Conservation (phyloP, 1,140 invertebrate species). For the Tenebrio molitor region DNA sequence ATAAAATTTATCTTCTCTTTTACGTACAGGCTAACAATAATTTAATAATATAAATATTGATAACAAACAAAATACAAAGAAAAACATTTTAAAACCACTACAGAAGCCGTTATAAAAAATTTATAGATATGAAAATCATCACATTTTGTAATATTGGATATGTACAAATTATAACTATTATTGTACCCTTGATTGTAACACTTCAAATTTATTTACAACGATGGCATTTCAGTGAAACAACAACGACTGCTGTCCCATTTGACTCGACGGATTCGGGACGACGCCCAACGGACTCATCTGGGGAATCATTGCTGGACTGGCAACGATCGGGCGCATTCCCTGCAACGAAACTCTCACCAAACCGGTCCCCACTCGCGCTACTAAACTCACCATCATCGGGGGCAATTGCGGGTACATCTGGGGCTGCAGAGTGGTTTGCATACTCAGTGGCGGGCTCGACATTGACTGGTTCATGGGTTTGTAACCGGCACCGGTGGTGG, state of each 20-base stretch:
- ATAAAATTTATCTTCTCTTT: background rate
- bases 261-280: conserved; percentile 55
- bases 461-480: conserved; percentile 81
- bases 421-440: conserved; percentile 49
- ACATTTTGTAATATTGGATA: conserved; percentile 47
- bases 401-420: conserved; percentile 54
- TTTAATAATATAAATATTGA: conserved; percentile 38
- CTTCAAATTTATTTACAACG: conserved; percentile 49
- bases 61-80: conserved; percentile 17
- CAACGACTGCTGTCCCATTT: conserved; percentile 59
- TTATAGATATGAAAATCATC: conserved; percentile 49
- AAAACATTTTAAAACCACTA: conserved; percentile 26
- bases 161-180: conserved; percentile 50
- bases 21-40: conserved; percentile 28
- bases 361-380: too few relatives aligned
- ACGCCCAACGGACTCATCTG: conserved; percentile 55
- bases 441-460: conserved; percentile 54
- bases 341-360: conserved; percentile 44
- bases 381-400: conserved; percentile 60
- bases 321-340: conserved; percentile 62
- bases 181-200: conserved; percentile 55
- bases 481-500: conserved; percentile 85
- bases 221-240: conserved; percentile 61
- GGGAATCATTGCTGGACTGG: conserved; percentile 57
- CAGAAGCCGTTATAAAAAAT: conserved; percentile 48